These are phyloP conservation scores for Aphelenchoides avenae DNA, from an alignment of 1,140 invertebrate genomes.

Conservation along the genomic window DNA sequence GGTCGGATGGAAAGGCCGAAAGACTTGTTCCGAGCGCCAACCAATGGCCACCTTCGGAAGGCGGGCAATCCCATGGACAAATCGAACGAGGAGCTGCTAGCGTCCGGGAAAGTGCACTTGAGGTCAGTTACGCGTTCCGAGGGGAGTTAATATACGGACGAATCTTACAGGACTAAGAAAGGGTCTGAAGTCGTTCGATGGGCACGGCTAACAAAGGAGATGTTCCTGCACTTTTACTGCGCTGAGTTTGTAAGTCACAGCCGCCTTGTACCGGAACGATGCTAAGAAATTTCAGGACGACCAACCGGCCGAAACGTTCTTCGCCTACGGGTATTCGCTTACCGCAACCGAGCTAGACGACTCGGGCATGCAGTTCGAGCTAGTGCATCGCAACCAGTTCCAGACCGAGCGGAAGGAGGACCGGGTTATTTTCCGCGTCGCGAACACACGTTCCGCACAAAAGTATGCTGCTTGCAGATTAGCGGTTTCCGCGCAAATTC, in stretches of 20 bases:
- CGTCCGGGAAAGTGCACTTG: constrained; percentile 38
- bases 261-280: neutral
- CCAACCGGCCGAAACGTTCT: constrained; percentile 28
- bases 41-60: constrained; percentile 29
- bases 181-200: constrained; percentile 31
- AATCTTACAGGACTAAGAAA: constrained; percentile 21
- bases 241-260: constrained; percentile 46
- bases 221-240: constrained; percentile 41
- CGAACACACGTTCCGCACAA: constrained; percentile 27
- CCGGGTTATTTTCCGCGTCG: constrained; percentile 32
- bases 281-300: constrained; percentile 31
- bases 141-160: neutral
- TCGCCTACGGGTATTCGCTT: constrained; percentile 39
- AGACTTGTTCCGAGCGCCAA: constrained; percentile 30
- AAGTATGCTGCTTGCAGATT: constrained; percentile 10
- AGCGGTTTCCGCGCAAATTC: too few relatives aligned
- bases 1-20: constrained; percentile 3
- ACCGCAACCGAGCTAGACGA: constrained; percentile 26
- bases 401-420: constrained; percentile 45
- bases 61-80: constrained; percentile 1
- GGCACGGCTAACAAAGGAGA: constrained; percentile 37
- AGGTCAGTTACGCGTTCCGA: constrained; percentile 24
- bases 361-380: constrained; percentile 26
- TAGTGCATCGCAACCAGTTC: constrained; percentile 37
- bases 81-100: constrained; percentile 6